Base-by-base conservation (phyloP, 2,888 invertebrate species). In the Dugesia japonica region DNA sequence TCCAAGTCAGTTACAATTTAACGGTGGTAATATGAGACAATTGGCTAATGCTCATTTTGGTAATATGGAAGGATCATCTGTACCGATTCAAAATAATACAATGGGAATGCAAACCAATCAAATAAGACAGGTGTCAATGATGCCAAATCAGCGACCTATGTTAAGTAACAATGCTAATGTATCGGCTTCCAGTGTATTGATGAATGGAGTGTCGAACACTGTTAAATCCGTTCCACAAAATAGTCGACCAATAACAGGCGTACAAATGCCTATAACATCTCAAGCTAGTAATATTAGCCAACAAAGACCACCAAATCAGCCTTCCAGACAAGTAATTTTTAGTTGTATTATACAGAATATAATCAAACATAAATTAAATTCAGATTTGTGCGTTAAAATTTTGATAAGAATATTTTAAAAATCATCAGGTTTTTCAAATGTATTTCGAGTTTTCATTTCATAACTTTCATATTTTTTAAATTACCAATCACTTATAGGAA, bases 21-120 rank as follows among this genome's bases (percentile, higher is more conserved):
- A 23, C n/a, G 56, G 56, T 56, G 56, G 56, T 20, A 56, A 56
- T 56, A 56, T 56, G 56, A n/a, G 56, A n/a, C 56, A 56, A 56
- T 56, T 56, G 23, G 23, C 56, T 4, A 56, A 56, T 56, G 20
- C 56, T 56, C 56, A 56, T n/a, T 56, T 56, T n/a, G 56, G 20
- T n/a, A 23, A 23, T 7, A 56, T 56, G 56, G 56, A 56, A 56
- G 31, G 31, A 4, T 31, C 31, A 31, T 31, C 31, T 4, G 31
- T 31, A 13, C 31, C 31, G 7, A 31, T 31, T 31, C 56, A 56
- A n/a, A 56, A 56, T 23, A 56, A 56, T n/a, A 56, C 20, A 20
- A 23, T 56, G 56, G 20, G 23, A 23, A 56, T 56, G 56, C 56
- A 56, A 56, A n/a, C 56, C 1, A 56, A n/a, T 20, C 56, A 56